A percentile compares a stretch with the other conserved stretches of the same genome.
Conservation (phyloP, 2,113 vertebrate genomes). For the Leiothrix lutea region DNA sequence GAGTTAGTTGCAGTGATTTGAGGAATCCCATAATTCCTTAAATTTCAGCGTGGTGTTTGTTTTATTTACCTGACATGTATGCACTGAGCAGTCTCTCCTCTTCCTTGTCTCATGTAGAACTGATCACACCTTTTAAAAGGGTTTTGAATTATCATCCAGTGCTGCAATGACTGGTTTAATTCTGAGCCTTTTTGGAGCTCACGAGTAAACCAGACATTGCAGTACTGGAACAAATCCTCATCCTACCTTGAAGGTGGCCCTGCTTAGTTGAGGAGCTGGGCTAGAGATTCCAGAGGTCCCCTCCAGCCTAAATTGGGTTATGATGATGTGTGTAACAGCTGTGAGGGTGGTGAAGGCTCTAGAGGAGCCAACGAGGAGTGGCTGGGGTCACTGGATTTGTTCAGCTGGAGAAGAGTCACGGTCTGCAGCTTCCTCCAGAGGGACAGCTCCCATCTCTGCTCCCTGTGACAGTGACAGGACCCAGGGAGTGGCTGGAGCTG, state of each 20-base stretch:
- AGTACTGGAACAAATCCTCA: background rate
- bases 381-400: background rate
- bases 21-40: background rate
- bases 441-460: background rate
- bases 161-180: too few species aligned
- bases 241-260: fast-evolving
- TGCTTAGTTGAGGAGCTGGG: background rate
- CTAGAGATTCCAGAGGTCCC: background rate
- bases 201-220: background rate
- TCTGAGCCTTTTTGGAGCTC: background rate
- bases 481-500: background rate
- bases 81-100: background rate
- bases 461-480: background rate
- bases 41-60: background rate
- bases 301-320: background rate
- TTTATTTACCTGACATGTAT: background rate
- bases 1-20: background rate
- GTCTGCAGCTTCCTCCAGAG: background rate
- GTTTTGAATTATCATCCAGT: background rate
- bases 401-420: background rate
- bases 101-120: background rate
- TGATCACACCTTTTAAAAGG: background rate
- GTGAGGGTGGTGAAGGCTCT: fast-evolving
- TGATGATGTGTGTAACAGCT: background rate
- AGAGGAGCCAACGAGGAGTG: fast-evolving